Evolutionary conservation across 1,140 invertebrate genomes (phyloP).

Genomic region (Eubasilissa regina): DNA sequence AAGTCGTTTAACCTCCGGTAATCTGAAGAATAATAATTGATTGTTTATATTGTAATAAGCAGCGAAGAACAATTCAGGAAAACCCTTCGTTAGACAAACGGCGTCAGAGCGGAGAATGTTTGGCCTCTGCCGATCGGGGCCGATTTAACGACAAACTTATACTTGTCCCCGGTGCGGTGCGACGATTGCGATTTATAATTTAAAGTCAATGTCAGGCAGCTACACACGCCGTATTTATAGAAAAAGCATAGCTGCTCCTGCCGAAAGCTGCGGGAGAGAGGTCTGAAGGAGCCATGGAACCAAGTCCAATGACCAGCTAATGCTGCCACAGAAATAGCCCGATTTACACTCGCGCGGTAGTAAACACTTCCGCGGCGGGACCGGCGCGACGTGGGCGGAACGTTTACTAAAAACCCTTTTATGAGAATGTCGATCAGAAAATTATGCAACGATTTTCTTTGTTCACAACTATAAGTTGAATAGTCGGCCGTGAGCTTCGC

Average conservation of each 20-base stretch:
- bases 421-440: neutral
- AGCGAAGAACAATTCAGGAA: no score
- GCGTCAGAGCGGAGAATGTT: neutral
- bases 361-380: constrained; percentile 21
- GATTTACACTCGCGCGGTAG: constrained; percentile 18
- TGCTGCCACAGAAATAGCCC: constrained; percentile 44
- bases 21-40: no score
- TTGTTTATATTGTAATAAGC: no score
- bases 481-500: neutral
- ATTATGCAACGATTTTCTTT: constrained; percentile 28
- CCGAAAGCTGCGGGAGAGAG: constrained; percentile 23
- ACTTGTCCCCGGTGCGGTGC: constrained; percentile 16
- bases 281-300: constrained; percentile 29
- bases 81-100: neutral
- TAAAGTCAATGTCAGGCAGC: constrained; percentile 49
- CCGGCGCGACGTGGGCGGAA: neutral
- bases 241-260: constrained; percentile 30
- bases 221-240: constrained; percentile 14
- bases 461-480: neutral
- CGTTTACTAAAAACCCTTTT: constrained; percentile 21
- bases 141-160: neutral
- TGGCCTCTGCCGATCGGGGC: neutral
- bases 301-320: constrained; percentile 49
- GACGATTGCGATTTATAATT: constrained; percentile 40
- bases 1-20: no score